phyloP scores from a whole-genome alignment of 1,140 invertebrate genomes.

The Metopolophium dirhodum region DNA sequence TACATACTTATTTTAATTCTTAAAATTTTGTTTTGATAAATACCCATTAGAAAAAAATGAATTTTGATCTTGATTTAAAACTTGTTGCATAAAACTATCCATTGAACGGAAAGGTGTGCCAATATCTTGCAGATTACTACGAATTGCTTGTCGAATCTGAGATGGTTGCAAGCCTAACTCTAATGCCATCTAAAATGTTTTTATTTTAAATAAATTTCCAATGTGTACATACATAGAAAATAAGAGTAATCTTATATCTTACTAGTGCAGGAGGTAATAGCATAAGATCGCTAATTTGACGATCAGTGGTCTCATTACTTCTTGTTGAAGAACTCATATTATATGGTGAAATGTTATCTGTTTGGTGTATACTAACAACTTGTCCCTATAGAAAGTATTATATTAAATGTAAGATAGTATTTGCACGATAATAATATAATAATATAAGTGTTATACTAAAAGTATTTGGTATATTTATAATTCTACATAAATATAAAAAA shows the following conservation, averaged over 20 bases:
- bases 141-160: constrained; percentile 71
- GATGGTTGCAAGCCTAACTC: constrained; percentile 73
- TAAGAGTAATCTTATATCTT: constrained; percentile 43
- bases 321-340: not conserved
- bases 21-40: not conserved
- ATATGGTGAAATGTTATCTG: not conserved
- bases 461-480: too few relatives aligned
- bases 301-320: constrained; percentile 62
- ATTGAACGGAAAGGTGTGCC: constrained; percentile 68
- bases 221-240: not conserved
- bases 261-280: constrained; percentile 66
- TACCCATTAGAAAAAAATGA: not conserved
- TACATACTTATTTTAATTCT: not conserved
- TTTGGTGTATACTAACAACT: constrained; percentile 50
- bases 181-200: constrained; percentile 67
- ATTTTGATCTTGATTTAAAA: constrained; percentile 28
- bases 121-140: constrained; percentile 67
- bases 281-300: constrained; percentile 68
- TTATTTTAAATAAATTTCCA: not conserved
- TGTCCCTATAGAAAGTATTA: not conserved
- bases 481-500: too few relatives aligned
- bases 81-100: constrained; percentile 48
- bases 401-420: not conserved
- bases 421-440: too few relatives aligned
- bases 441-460: too few relatives aligned